Base-by-base conservation (phyloP, 2,888 invertebrate species). In the Agrochola lychnidis region DNA sequence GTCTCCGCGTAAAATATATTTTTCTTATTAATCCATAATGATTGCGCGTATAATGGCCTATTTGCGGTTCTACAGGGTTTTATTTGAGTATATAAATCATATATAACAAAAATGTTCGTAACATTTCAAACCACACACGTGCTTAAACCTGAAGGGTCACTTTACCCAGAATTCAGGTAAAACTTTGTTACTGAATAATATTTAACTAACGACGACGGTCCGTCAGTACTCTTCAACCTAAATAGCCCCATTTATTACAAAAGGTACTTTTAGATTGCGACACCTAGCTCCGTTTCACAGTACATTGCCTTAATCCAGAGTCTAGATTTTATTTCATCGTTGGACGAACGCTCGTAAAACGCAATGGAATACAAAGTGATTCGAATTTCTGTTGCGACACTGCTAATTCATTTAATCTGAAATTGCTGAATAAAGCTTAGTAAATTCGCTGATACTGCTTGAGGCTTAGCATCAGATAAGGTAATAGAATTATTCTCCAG, bases 361-460 rank as follows among this genome's bases (percentile, higher is more conserved):
- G 78, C 85, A 81, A 78, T 81, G 76, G 70, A 73, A 83, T 74
- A 79, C 36, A 62, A 69, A 83, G 57, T 70, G 53, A 80, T 77
- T 68, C 25, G 56, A 63, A 71, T 71, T 69, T 73, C 64, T 63
- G 45, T 59, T 36, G 70, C 62, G 70, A 45, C 12, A 64, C 72
- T 76, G 71, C 69, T 76, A 74, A 76, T 69, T 80, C 45, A 40
- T 71, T n/a, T 66, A 66, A 78, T 75, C 64, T 84, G 12, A 73
- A 75, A 78, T 73, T 51, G 62, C 59, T 75, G 25, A 59, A 70
- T 73, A 66, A 56, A 59, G 62, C 30, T 64, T 62, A 74, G 48
- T 62, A 62, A 73, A 77, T 73, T 66, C n/a, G 48, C 61, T 76
- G 75, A 86, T 75, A 63, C 36, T 70, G 66, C 66, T 51, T 36